Base-by-base conservation (phyloP, 2,797 vertebrate species). In the Nannoperca obscura region DNA sequence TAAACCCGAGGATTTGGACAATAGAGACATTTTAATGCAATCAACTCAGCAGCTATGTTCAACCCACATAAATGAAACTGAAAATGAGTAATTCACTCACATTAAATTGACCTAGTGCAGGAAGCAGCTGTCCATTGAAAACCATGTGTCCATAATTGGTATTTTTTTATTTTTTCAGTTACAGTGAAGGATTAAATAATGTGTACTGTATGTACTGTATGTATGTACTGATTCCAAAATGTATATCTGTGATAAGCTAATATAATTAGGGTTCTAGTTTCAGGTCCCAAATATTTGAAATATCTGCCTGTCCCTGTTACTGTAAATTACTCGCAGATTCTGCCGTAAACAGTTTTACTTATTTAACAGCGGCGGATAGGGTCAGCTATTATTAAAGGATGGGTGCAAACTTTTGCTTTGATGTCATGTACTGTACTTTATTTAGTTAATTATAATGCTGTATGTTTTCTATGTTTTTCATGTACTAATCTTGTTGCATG, bases 11-110 rank as follows among this genome's bases (percentile, higher is more conserved):
- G 24, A 27, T 27, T 27, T 27, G 11, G 30, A 40, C 13, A 62
- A 32, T 34, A 50, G 20, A 44, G 22, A 30, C 5, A 27, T 53
- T 27, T 70, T 54, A 70, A 58, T 19, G 4, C 17, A 40, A 19
- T 46, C 40, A 42, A 62, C 54, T 46, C 19, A 55, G 30, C 5
- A 65, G 46, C 72, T 32, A 13, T 1, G 1, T 55, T 58, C n/a
- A 74, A 36, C 36, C 30, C 49, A n/a, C 50, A 20, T 44, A 32
- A 78, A 57, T 70, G 1, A 22, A 65, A 71, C 5, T 30, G 38
- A 50, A 36, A 36, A 36, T 42, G 34, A 38, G n/a, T 24, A 30
- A 44, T 42, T 40, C 27, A 50, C 42, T 47, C 11, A 19, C 6
- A 17, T 58, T 53, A 38, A 60, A 5, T 27, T 13, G 38, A n/a